Evolutionary conservation across 2,888 invertebrate species (phyloP).

Genomic region (Crossocerus cetratus): DNA sequence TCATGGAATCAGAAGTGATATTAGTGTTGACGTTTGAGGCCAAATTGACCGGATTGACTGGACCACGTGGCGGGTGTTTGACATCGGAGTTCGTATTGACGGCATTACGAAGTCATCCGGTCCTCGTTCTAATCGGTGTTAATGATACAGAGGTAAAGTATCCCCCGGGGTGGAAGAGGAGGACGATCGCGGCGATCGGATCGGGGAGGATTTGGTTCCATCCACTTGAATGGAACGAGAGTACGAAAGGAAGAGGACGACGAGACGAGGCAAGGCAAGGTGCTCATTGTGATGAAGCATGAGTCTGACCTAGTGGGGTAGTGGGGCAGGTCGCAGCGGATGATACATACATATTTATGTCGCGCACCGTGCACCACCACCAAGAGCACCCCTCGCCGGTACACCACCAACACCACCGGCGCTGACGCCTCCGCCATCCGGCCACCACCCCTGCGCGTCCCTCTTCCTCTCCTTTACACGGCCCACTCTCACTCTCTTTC

Average conservation of each 20-base stretch:
- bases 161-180: neutral
- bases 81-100: no score
- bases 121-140: no score
- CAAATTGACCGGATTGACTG: no score
- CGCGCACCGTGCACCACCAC: slow-evolving; percentile 69
- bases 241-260: slow-evolving; percentile 57
- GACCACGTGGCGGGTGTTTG: no score
- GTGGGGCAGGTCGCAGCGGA: slow-evolving; percentile 76
- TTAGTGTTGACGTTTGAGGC: no score
- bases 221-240: slow-evolving; percentile 67
- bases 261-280: slow-evolving; percentile 62
- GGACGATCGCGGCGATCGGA: slow-evolving; percentile 18
- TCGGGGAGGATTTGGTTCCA: slow-evolving; percentile 55
- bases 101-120: no score
- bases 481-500: slow-evolving; percentile 36
- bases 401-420: slow-evolving; percentile 35
- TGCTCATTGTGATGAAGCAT: slow-evolving; percentile 76
- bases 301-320: slow-evolving; percentile 77
- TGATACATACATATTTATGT: slow-evolving; percentile 76
- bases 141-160: neutral
- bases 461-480: slow-evolving; percentile 27
- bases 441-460: slow-evolving; percentile 34
- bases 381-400: slow-evolving; percentile 17
- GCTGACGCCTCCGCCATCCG: slow-evolving; percentile 38
- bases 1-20: no score